Base-by-base conservation (phyloP, 37 sponge, comb jelly and placozoan genomes). In the Spongia lamella region DNA sequence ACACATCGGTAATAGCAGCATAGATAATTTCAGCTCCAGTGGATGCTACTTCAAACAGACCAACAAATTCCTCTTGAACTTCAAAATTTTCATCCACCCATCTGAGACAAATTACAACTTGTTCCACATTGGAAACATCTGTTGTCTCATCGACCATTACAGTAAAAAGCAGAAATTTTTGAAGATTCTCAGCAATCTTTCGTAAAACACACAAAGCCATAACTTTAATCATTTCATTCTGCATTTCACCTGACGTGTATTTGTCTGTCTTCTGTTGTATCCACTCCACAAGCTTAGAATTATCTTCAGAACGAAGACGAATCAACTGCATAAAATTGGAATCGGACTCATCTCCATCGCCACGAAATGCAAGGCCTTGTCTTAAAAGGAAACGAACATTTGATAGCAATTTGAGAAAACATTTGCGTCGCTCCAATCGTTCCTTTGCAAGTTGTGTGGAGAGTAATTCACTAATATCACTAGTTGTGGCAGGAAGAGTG, bases 91-190 rank as follows among this genome's bases (percentile, higher is more conserved):
- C 68, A 65, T 39, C 53, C 27, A 87, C 82, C 78, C 78, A 81
- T n/a, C 78, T 38, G 55, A 86, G 26, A 38, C 88, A 87, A 33
- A 87, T 31, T 20, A 88, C 89, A 72, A 77, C 74, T 49, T 88
- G 83, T 65, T 88, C 89, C 38, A 17, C 20, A 49, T 89, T 89
- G 25, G 84, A 49, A 50, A 77, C 79, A 68, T 89, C 90, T 1
- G 90, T 63, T 54, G 84, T 83, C 61, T 89, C 84, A 84, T 89
- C 90, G 13, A 79, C 56, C 84, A 83, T 89, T 5, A 89, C 58
- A 38, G 84, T 78, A 61, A 39, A 82, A 68, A 64, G 82, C 53
- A 68, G 9, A 31, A 74, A 20, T 5, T 4, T 37, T 35, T 75
- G 63, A 25, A 86, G 66, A 33, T 36, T 29, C 19, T 38, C 17